phyloP scores from a whole-genome alignment of 2,888 invertebrate genomes.

The Tipula lateralis region DNA sequence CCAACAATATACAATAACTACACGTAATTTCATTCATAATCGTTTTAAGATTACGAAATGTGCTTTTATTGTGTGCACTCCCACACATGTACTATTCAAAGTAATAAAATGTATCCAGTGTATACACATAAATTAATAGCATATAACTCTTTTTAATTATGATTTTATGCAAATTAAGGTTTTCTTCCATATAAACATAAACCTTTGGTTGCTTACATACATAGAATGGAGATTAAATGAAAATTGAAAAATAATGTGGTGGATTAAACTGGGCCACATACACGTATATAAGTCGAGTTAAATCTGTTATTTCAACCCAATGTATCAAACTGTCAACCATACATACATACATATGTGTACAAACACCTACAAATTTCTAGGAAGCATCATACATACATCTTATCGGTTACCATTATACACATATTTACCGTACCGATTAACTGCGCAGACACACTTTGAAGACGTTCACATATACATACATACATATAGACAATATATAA shows the following conservation, averaged over 20 bases:
- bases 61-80: not conserved
- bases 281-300: not conserved
- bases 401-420: not conserved
- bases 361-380: not conserved
- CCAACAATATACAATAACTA: not conserved
- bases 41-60: not conserved
- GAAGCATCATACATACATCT: not conserved
- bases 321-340: not conserved
- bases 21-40: constrained; percentile 9
- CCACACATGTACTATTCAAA: not conserved
- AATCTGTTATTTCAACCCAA: not conserved
- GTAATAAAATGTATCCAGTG: not conserved
- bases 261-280: not conserved
- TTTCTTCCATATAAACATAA: not conserved
- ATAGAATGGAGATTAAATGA: not conserved
- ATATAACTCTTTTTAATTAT: not conserved
- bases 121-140: not conserved
- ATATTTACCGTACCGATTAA: too few species aligned
- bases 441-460: not conserved
- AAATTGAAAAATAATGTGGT: not conserved
- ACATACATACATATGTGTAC: not conserved
- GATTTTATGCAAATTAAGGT: not conserved
- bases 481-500: not conserved
- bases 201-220: not conserved
- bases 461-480: not conserved